These are phyloP conservation scores for Antitype chi DNA, from an alignment of 2,888 invertebrate species.

Conservation along the genomic window DNA sequence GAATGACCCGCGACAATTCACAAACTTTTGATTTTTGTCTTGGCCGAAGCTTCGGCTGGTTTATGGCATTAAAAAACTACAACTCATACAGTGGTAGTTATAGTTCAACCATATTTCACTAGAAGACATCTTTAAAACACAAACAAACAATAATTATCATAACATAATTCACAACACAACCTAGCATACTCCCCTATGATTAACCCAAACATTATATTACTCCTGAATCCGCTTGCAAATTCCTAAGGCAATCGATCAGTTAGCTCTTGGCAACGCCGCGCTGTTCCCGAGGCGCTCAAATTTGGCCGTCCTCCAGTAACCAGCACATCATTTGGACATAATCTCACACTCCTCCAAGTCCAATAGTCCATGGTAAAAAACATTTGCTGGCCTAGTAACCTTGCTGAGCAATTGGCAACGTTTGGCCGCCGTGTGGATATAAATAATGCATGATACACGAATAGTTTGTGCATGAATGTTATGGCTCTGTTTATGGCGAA, in stretches of 20 bases:
- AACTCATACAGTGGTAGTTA: background rate
- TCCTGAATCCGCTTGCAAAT: conserved; percentile 72
- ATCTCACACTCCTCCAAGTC: conserved; percentile 73
- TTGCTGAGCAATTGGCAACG: conserved; percentile 58
- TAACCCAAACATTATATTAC: conserved; percentile 59
- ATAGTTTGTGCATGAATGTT: conserved; percentile 45
- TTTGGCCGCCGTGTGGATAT: conserved; percentile 36
- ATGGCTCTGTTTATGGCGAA: conserved; percentile 39
- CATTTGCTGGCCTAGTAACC: conserved; percentile 68
- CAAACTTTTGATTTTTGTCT: too few species aligned
- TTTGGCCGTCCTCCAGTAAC: conserved; percentile 75
- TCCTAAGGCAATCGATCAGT: conserved; percentile 79
- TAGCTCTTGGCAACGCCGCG: conserved; percentile 75
- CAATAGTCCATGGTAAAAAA: conserved; percentile 73
- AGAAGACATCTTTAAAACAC: background rate
- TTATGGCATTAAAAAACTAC: too few species aligned
- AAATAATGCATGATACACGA: conserved; percentile 57
- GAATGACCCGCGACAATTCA: too few species aligned
- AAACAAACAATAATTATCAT: conserved; percentile 3
- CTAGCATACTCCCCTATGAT: conserved; percentile 43
- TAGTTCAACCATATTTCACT: too few species aligned
- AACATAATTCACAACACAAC: conserved; percentile 4
- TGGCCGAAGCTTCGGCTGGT: too few species aligned
- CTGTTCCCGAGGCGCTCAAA: conserved; percentile 74
- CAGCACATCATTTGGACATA: conserved; percentile 76